Percentiles rank a stretch among this genome's conserved stretches.
phyloP scores from a whole-genome alignment of 2,888 invertebrate genomes.

The Brenthis daphne region DNA sequence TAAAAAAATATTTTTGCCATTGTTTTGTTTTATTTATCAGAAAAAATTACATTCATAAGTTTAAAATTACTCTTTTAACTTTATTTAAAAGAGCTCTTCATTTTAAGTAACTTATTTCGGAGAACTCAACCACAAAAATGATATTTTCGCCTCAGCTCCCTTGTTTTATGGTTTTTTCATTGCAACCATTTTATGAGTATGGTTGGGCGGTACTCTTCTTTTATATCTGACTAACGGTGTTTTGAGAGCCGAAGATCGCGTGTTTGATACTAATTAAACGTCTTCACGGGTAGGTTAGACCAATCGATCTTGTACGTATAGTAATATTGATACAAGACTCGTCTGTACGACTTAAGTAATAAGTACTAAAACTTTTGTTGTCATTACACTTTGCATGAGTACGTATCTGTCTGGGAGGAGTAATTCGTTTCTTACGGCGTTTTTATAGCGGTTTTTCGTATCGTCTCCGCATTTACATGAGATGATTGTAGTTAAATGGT shows the following conservation, averaged over 20 bases:
- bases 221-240: constrained; percentile 61
- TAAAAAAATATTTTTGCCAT: too few relatives aligned
- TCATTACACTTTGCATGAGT: background rate
- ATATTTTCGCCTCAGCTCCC: constrained; percentile 66
- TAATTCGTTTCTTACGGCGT: constrained; percentile 57
- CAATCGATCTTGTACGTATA: constrained; percentile 22
- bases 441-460: constrained; percentile 46
- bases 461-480: constrained; percentile 33
- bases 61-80: too few relatives aligned
- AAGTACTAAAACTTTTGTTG: constrained; percentile 16
- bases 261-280: constrained; percentile 76
- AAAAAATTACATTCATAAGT: too few relatives aligned
- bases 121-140: constrained; percentile 57
- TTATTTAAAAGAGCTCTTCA: constrained; percentile 22
- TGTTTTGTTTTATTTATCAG: too few relatives aligned
- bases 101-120: constrained; percentile 43
- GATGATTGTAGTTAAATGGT: constrained; percentile 29
- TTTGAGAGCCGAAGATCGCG: constrained; percentile 64
- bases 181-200: constrained; percentile 73
- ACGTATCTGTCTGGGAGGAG: constrained; percentile 53
- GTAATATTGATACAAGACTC: constrained; percentile 39
- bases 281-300: constrained; percentile 61
- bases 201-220: constrained; percentile 67
- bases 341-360: constrained; percentile 20
- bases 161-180: constrained; percentile 77